Evolutionary conservation across 2,888 invertebrate species (phyloP).

Genomic region (Trimorus sp.): DNA sequence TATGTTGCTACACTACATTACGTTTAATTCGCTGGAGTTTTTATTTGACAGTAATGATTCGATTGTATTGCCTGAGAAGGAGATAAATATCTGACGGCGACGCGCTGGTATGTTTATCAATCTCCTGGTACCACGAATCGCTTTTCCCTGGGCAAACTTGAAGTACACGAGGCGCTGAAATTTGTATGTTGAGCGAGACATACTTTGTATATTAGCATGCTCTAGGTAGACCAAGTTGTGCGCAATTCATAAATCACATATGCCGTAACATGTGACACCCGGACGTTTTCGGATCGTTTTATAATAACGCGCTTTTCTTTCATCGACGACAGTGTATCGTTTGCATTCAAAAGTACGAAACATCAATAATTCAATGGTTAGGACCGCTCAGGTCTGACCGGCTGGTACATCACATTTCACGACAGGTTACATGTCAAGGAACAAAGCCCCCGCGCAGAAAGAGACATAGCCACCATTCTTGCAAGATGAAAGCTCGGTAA

Average conservation of each 20-base stretch:
- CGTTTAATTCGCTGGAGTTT: neutral
- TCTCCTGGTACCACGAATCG: neutral
- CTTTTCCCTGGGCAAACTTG: neutral
- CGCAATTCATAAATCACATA: conserved; percentile 38
- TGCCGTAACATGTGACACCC: conserved; percentile 5
- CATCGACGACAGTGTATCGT: conserved; percentile 13
- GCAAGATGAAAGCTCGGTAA: conserved; percentile 25
- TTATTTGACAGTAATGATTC: conserved; percentile 7
- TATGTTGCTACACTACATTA: neutral
- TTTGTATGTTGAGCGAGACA: conserved; percentile 5
- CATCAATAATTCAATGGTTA: conserved; percentile 36
- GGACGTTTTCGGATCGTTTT: conserved; percentile 19
- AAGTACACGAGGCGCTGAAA: conserved; percentile 13
- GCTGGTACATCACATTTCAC: conserved; percentile 10
- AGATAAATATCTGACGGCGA: conserved; percentile 2
- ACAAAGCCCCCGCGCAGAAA: conserved; percentile 25
- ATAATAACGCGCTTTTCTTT: conserved; percentile 19
- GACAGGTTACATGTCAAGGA: conserved; percentile 32
- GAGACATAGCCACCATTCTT: conserved; percentile 34
- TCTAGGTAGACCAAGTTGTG: conserved; percentile 1
- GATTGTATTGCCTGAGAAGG: neutral
- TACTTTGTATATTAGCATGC: conserved; percentile 32
- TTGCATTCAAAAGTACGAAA: conserved; percentile 18
- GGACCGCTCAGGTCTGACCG: conserved; percentile 12
- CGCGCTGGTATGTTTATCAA: neutral